Evolutionary conservation across 2,797 vertebrate genomes (phyloP).

Genomic region (Sebastes steindachneri): DNA sequence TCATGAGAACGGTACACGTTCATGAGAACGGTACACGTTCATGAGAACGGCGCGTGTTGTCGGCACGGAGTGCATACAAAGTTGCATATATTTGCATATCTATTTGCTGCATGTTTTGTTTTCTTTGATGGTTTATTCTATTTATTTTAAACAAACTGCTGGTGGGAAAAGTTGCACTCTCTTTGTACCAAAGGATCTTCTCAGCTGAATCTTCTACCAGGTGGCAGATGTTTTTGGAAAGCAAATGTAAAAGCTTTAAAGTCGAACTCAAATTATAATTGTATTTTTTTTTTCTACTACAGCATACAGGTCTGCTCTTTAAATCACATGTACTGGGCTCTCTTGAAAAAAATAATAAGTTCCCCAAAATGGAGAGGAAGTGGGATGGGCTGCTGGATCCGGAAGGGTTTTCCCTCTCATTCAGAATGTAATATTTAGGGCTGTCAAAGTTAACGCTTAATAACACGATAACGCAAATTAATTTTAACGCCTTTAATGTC

Average conservation of each 20-base stretch:
- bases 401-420: too few species aligned
- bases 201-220: neutral
- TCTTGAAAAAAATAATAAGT: neutral
- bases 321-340: neutral
- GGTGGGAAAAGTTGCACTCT: neutral
- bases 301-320: neutral
- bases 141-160: neutral
- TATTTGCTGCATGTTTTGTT: neutral
- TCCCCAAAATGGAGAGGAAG: too few species aligned
- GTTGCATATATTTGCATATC: neutral
- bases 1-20: too few species aligned
- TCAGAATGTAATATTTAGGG: too few species aligned
- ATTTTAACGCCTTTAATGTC: too few species aligned
- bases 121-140: neutral
- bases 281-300: neutral
- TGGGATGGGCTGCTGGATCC: too few species aligned
- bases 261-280: neutral
- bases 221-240: neutral
- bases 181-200: neutral
- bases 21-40: too few species aligned
- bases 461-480: too few species aligned
- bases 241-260: neutral
- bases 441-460: too few species aligned
- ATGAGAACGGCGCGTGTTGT: accelerated
- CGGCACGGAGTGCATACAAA: too few species aligned